phyloP scores from a whole-genome alignment of 2,113 vertebrate genomes.

The Silurus glanis region DNA sequence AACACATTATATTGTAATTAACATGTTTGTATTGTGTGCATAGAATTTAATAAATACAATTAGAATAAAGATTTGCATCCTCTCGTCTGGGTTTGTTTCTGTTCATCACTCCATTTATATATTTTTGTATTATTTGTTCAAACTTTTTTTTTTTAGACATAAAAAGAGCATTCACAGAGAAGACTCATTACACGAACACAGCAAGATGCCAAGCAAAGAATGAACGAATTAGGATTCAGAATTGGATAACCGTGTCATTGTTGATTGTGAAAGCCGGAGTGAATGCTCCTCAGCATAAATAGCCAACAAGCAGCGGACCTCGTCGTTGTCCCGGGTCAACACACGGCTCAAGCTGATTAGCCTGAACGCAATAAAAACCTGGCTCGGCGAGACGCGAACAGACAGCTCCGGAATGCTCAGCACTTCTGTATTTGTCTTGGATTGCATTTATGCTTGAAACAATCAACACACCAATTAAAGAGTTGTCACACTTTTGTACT shows the following conservation, averaged over 20 bases:
- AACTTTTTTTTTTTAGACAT: not conserved
- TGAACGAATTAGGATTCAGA: not conserved
- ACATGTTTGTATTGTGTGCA: not conserved
- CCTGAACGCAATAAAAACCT: not conserved
- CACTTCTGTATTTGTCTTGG: not conserved
- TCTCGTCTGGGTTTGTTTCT: not conserved
- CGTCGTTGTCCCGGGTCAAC: slow-evolving; percentile 8
- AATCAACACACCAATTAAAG: not conserved
- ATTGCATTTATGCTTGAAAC: not conserved
- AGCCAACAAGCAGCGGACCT: not conserved
- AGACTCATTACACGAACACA: not conserved
- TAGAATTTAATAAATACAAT: not conserved
- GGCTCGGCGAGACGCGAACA: not conserved
- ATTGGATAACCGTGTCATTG: no score
- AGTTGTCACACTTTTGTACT: not conserved
- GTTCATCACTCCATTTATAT: not conserved
- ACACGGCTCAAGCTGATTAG: slow-evolving; percentile 9
- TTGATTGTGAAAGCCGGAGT: not conserved
- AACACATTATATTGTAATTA: not conserved
- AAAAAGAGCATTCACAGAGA: not conserved
- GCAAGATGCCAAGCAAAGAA: not conserved
- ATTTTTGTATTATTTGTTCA: not conserved
- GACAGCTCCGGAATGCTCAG: slow-evolving; percentile 4
- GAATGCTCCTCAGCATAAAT: slow-evolving; percentile 2
- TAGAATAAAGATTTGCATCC: not conserved